Base-by-base conservation (phyloP, 2,797 vertebrate genomes). In the Myotis myotis region DNA sequence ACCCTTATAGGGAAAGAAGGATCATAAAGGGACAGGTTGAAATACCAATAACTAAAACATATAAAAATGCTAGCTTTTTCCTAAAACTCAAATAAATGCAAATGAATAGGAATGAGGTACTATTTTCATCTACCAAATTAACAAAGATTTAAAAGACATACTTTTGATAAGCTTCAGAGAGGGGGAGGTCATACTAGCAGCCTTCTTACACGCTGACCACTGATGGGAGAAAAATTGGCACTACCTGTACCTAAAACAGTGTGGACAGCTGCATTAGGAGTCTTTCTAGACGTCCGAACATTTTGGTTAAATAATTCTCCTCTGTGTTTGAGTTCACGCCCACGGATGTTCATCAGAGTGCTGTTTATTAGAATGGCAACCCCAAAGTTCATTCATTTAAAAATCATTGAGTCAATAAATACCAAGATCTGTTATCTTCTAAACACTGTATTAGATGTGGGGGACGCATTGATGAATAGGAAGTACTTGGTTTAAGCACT, bases 31-130 rank as follows among this genome's bases (percentile, higher is more conserved):
- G 25, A 28, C 2, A 33, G 75, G 17, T 57, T 86, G 30, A 72
- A 78, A 81, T 81, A 60, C 6, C n/a, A 79, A 36, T 49, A 36
- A 41, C 68, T 83, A 82, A 81, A 68, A 38, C n/a, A 33, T 55
- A 53, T 44, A 36, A 19, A 95, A 62, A 74, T 51, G n/a, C 82
- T 91, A 49, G 49, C 49, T 89, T 16, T 15, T 93, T 41, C 23
- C 44, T 12, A 86, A 70, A 64, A 83, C 51, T 62, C 83, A 90
- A 76, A 84, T 91, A 88, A 55, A 71, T 64, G 49, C 64, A 93
- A 83, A 70, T 55, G 41, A 72, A 64, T 25, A 44, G 64, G 38
- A 44, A 41, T 8, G 38, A 89, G 66, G 44, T 41, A n/a, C n/a
- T 71, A 12, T 53, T 88, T 87, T 91, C 33, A 86, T 11, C 6